Percentiles rank a stretch among this genome's conserved stretches.
Evolutionary conservation across 2,888 invertebrate genomes (phyloP).

Genomic region (Ferdinandea cuprea): DNA sequence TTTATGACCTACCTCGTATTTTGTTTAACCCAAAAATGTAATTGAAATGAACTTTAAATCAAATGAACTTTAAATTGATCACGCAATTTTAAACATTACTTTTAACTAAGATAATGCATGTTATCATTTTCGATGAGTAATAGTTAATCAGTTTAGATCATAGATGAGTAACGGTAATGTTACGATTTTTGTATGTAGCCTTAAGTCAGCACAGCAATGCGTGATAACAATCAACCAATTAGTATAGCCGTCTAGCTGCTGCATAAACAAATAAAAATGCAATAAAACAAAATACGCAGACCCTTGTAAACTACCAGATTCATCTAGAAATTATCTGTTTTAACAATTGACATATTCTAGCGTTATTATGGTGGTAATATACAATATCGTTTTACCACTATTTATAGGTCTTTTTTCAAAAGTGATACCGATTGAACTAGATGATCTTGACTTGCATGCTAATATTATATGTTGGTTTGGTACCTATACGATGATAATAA

Average conservation of each 20-base stretch:
- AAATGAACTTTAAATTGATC: no score
- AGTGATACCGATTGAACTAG: no score
- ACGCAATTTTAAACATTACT: no score
- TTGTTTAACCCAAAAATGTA: no score
- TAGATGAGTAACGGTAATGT: neutral
- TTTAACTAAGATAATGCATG: no score
- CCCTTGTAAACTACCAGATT: neutral
- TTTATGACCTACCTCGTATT: no score
- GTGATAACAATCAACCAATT: neutral
- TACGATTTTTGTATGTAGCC: neutral
- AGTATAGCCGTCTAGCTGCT: neutral
- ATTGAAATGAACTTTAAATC: no score
- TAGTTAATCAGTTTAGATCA: no score
- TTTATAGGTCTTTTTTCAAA: no score
- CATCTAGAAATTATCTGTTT: no score
- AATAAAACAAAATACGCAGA: neutral
- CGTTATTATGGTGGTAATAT: no score
- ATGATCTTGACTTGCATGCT: neutral
- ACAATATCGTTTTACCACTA: no score
- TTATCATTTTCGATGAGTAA: slow-evolving; percentile 1
- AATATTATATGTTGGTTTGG: neutral
- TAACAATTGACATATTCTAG: neutral
- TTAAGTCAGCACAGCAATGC: slow-evolving; percentile 1
- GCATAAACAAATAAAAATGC: neutral
- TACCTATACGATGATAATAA: neutral